Base-by-base conservation (phyloP, 2,888 invertebrate species). In the Epinotia brunnichana region DNA sequence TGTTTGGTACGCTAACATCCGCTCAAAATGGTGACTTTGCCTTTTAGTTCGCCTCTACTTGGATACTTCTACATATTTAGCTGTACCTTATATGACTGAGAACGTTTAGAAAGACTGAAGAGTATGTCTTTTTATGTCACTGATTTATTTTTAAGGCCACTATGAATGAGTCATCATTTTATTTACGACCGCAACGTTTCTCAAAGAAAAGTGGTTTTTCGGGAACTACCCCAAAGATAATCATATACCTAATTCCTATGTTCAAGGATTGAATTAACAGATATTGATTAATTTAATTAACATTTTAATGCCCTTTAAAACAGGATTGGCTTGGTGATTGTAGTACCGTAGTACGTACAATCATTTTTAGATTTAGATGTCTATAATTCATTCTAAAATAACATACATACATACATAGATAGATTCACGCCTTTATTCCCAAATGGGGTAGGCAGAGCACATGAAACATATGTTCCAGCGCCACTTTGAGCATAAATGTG, bases 21-120 rank as follows among this genome's bases (percentile, higher is more conserved):
- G 94, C 93, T 94, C 95, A 95, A 95, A 95, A 95, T 95, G 95
- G 95, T 95, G 95, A 91, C 95, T 91, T 53, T 91, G 90, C 89
- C 86, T 87, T 90, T 90, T 88, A 83, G 80, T 78, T 85, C 83
- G 79, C 73, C 35, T 68, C 41, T 29, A 39, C 78, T 79, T 76
- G n/a, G 19, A 41, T 73, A 29, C 69, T 73, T 73, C 24, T 39
- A 62, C 51, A 51, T 59, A 39, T 68, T 51, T 51, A 35, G 51
- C 61, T 15, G 44, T 19, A 29, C 13, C 5, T 56, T 62, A 62
- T 41, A 17, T 35, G 13, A 39, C 15, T 48, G 11, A 51, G 11
- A 41, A 59, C 17, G 9, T 17, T 29, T 24, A 24, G 21, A 51
- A 19, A 19, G 29, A 53, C 17, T 51, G 39, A 70, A 60, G 60